Base-by-base conservation (phyloP, 37 sponge, comb jelly and placozoan species). In the Beroe forskalii region DNA sequence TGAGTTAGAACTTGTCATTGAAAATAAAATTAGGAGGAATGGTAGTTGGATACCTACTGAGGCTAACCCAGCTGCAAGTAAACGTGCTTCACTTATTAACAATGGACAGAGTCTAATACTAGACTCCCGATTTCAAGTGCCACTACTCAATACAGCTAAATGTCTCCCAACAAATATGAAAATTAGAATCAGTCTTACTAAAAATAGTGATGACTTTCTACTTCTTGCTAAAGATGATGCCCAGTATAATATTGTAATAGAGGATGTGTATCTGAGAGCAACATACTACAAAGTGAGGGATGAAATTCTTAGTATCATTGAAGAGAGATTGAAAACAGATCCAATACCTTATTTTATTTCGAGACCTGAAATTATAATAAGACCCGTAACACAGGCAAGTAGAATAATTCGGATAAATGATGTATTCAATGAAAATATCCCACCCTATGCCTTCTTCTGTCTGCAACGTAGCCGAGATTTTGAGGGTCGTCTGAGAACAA, bases 401-500 rank as follows among this genome's bases (percentile, higher is more conserved):
- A 41, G 55, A 25, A 44, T 80, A 9, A n/a, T 80, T 22, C 12
- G 86, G n/a, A 25, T 80, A 43, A 80, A 80, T 43, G 55, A 80
- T 27, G 42, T 80, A n/a, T 80, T 80, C 27, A 20, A 12, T 12
- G 43, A 12, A 38, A 23, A n/a, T 44, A 8, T 80, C 23, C 86
- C 86, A n/a, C 86, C 44, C 0, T 44, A 80, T 80, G 86, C 86
- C 40, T 80, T 80, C 55, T 80, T 80, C 35, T 38, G 37, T 12
- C 4, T 80, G 55, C 86, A 80, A 25, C 0, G 55, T 1, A 44
- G 44, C 27, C 25, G 55, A 12, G 55, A 44, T 31, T 80, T 80
- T 80, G 86, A 80, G 24, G 86, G 86, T 33, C 28, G 23, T 6
- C 12, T 28, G 25, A 35, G 24, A 8, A 38, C 55, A 20, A 80